Evolutionary conservation across 2,797 vertebrate genomes (phyloP).

Genomic region (Arremon brunneinucha): DNA sequence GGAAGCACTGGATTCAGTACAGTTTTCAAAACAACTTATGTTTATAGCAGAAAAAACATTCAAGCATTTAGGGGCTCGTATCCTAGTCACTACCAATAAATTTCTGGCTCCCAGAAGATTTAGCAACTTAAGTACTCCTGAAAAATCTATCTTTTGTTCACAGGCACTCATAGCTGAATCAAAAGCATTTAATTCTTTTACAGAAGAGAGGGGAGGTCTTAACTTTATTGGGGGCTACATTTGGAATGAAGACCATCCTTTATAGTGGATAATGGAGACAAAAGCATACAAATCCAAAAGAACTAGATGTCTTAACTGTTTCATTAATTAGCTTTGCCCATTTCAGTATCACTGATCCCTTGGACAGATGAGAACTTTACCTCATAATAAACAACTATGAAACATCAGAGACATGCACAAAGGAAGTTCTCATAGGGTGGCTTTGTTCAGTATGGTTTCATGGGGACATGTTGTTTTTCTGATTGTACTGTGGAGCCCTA

Average conservation of each 20-base stretch:
- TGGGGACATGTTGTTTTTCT: not conserved
- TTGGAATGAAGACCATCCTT: not conserved
- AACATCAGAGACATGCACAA: not conserved
- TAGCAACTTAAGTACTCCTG: not conserved
- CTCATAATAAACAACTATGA: not conserved
- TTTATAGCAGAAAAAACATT: conserved; percentile 13
- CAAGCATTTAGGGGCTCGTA: not conserved
- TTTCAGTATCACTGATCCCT: not conserved
- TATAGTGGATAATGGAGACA: not conserved
- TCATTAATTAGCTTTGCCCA: not conserved
- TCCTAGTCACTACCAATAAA: not conserved
- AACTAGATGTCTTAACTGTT: not conserved
- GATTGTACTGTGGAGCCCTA: not conserved
- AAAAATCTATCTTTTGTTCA: not conserved
- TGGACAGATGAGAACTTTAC: not conserved
- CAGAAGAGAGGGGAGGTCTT: not conserved
- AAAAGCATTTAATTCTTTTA: not conserved
- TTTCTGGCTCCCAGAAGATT: not conserved
- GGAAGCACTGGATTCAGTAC: conserved; percentile 13
- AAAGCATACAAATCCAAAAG: not conserved
- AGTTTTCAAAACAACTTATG: conserved; percentile 33
- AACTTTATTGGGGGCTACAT: not conserved
- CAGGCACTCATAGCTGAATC: not conserved
- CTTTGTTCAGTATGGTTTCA: not conserved
- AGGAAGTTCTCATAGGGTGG: not conserved